Conservation (phyloP, 2,113 vertebrate species). For the Coturnix japonica region DNA sequence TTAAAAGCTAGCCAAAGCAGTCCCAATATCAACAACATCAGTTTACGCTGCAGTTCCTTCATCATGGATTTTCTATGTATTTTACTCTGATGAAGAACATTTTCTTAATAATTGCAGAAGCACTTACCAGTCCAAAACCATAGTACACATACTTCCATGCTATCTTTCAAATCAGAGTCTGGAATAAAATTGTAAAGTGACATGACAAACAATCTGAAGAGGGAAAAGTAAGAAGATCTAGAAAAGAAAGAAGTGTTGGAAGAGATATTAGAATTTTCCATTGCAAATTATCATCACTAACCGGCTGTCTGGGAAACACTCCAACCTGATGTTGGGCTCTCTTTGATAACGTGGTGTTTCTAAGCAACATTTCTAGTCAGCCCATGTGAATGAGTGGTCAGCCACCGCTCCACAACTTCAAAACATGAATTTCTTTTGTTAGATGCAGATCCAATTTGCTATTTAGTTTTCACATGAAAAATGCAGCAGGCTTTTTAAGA, state of each 20-base stretch:
- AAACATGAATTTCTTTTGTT: conserved; percentile 43
- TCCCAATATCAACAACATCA: background rate
- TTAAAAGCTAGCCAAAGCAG: background rate
- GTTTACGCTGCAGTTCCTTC: background rate
- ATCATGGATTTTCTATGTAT: background rate
- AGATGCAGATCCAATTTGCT: conserved; percentile 50
- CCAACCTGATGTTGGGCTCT: conserved; percentile 73
- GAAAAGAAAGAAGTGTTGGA: conserved; percentile 70
- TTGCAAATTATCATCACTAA: conserved; percentile 73
- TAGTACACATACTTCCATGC: background rate
- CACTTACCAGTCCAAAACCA: background rate
- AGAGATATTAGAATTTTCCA: conserved; percentile 74
- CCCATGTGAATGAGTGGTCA: conserved; percentile 47
- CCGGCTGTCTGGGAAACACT: conserved; percentile 73
- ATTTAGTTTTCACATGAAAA: conserved; percentile 36
- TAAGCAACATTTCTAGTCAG: conserved; percentile 61
- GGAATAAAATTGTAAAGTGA: conserved; percentile 1
- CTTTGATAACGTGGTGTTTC: conserved; percentile 73
- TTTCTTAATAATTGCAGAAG: conserved; percentile 18
- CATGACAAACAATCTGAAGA: conserved; percentile 44
- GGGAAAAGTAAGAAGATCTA: conserved; percentile 56
- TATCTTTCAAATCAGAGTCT: conserved; percentile 14
- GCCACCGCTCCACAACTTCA: conserved; percentile 49
- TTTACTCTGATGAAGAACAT: background rate
- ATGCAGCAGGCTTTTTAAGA: conserved; percentile 51